Base-by-base conservation (phyloP, 1,140 invertebrate genomes). In the Drosophila subpulchrella region DNA sequence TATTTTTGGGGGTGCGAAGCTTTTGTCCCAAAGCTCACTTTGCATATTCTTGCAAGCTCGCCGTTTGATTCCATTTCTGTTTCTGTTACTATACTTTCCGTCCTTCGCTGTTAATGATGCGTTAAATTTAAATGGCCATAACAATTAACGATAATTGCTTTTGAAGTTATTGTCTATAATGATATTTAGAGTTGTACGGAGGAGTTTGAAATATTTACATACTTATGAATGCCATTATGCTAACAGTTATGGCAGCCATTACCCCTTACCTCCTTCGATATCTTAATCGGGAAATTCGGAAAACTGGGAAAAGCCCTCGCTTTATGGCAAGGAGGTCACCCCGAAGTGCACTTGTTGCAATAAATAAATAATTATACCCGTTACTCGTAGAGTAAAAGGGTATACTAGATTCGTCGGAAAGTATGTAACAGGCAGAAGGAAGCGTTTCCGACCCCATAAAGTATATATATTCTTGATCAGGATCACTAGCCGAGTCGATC, bases 51-150 rank as follows among this genome's bases (percentile, higher is more conserved):
- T 48, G 11, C 51, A 85, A 88, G 42, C 42, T 46, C 17, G 17
- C 17, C 8, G 61, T 48, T 71, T 77, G 24, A 13, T 38, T 46
- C 24, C 12, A 30, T 7, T 27, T 50, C 47, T 55, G 41, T 63
- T 57, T 50, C 32, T 62, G 42, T 56, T 78, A 42, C 56, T 65
- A 41, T 66, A 48, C 67, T 72, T 73, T 72, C 44, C 38, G 44
- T 58, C 39, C 48, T 57, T 6, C 36, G 51, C 39, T 75, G 80
- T 88, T 88, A 88, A 88, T 88, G 84, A 89, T 89, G 84, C 84
- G 84, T 88, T 88, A 89, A 89, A 88, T 88, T 88, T 88, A 88
- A 88, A 88, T 88, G 84, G 84, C 80, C 51, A 89, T 89, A 80
- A 89, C 84, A 84, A 89, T 89, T 89, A 89, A 89, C 65, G 84